phyloP scores from a whole-genome alignment of 2,113 vertebrate species.

The Garra rufa region DNA sequence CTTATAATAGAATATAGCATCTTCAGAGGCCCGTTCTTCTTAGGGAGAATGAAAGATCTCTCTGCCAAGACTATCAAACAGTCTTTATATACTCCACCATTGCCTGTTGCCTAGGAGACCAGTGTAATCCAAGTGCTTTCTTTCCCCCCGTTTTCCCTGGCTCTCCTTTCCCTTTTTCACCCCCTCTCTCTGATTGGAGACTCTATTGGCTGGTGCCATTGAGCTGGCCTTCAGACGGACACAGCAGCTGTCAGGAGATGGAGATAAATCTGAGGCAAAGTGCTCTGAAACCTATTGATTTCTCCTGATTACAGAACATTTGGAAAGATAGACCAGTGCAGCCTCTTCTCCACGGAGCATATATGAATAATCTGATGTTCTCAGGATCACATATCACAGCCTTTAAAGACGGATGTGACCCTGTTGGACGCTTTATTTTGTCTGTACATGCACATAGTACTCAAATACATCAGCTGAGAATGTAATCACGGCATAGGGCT shows the following conservation, averaged over 20 bases:
- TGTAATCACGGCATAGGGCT: neutral
- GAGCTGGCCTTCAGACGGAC: constrained; percentile 57
- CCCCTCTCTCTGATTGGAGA: constrained; percentile 53
- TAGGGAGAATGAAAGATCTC: constrained; percentile 58
- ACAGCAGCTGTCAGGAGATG: constrained; percentile 60
- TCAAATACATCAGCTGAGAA: neutral
- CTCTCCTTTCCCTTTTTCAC: constrained; percentile 20
- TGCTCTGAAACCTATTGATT: constrained; percentile 72
- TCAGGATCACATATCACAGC: constrained; percentile 54
- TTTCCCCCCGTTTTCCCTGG: constrained; percentile 22
- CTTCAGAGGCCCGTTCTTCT: constrained; percentile 58
- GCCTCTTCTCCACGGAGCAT: constrained; percentile 39
- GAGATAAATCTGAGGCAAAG: constrained; percentile 70
- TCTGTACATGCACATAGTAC: neutral
- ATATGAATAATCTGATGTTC: constrained; percentile 58
- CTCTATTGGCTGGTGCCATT: constrained; percentile 63
- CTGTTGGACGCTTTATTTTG: constrained; percentile 37
- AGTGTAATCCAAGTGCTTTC: constrained; percentile 62
- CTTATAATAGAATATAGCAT: constrained; percentile 58
- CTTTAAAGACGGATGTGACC: constrained; percentile 47
- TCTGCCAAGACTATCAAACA: constrained; percentile 66
- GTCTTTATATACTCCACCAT: constrained; percentile 61
- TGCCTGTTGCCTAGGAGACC: constrained; percentile 66
- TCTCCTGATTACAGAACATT: constrained; percentile 67
- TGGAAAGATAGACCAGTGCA: constrained; percentile 61